Base-by-base conservation (phyloP, 2,888 invertebrate species). In the Megalurothrips usitatus region DNA sequence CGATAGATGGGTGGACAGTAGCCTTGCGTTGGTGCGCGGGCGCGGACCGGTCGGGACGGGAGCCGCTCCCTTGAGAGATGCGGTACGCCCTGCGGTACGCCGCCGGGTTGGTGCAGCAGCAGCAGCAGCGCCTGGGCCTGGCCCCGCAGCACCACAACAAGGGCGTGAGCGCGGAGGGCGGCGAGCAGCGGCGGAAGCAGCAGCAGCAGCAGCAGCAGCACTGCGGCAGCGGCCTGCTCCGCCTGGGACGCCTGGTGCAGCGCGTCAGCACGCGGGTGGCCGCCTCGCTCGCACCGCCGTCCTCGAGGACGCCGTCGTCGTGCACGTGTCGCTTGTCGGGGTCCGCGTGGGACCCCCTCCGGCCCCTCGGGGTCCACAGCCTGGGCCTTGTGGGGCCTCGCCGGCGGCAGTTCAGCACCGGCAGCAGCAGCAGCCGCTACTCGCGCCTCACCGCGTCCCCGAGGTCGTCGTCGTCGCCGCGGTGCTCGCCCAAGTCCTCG, bases 21-120 rank as follows among this genome's bases (percentile, higher is more conserved):
- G 68, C 68, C 68, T 68, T 68, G 68, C 68, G 68, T 58, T 14
- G n/a, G 4, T 17, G 19, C 19, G 17, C 19, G 19, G 58, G n/a
- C 19, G 17, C 58, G n/a, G 58, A 19, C 17, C 58, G 58, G 17
- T 8, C 58, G 12, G 58, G 52, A 12, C 14, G 58, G 58, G 19
- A 58, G 58, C 58, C 11, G 14, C 58, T 17, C 19, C 52, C 12
- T 43, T 43, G 58, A 23, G 63, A 1, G 9, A 68, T 68, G 68
- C 68, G 68, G 68, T 68, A 23, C 68, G 68, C 68, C 68, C 68
- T 68, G 68, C n/a, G 23, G 68, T 68, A 68, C 68, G 68, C 68
- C 68, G 26, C 68, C 68, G 68, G 68, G 11, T 23, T 68, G 68
- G 68, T 68, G 68, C n/a, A 68, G 68, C 68, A 68, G 68, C 68